phyloP scores from a whole-genome alignment of 2,888 invertebrate species.

The Microctonus hyperodae region DNA sequence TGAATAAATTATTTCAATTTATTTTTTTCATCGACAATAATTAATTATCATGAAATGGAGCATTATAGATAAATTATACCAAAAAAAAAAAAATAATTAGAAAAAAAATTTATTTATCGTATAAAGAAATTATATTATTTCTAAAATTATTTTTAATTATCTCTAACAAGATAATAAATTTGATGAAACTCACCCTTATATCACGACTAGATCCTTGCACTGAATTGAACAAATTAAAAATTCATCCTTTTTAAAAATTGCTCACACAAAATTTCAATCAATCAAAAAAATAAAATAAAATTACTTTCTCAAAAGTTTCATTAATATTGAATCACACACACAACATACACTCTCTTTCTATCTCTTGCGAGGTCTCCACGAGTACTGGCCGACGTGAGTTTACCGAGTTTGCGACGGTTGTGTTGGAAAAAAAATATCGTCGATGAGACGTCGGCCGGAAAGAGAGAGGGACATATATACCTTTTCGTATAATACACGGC shows the following conservation, averaged over 20 bases:
- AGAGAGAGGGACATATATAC: not conserved
- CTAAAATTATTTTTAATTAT: too few relatives aligned
- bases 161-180: not conserved
- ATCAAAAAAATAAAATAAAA: not conserved
- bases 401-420: constrained; percentile 29
- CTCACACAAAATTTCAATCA: constrained; percentile 5
- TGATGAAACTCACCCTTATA: constrained; percentile 42
- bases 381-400: constrained; percentile 34
- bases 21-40: too few relatives aligned
- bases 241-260: constrained; percentile 25
- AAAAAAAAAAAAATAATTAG: too few relatives aligned
- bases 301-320: not conserved
- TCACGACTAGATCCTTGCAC: constrained; percentile 50
- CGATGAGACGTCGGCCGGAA: constrained; percentile 22
- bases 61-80: too few relatives aligned
- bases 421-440: constrained; percentile 20
- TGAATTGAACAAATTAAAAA: constrained; percentile 37
- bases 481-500: too few relatives aligned
- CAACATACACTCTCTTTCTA: constrained; percentile 9
- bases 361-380: constrained; percentile 18
- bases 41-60: constrained; percentile 3
- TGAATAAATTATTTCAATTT: too few relatives aligned
- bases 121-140: too few relatives aligned
- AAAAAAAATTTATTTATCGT: too few relatives aligned
- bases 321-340: not conserved